Base-by-base conservation (phyloP, 35 echinoderm and acorn worm genomes). In the Stichopus chloronotus region DNA sequence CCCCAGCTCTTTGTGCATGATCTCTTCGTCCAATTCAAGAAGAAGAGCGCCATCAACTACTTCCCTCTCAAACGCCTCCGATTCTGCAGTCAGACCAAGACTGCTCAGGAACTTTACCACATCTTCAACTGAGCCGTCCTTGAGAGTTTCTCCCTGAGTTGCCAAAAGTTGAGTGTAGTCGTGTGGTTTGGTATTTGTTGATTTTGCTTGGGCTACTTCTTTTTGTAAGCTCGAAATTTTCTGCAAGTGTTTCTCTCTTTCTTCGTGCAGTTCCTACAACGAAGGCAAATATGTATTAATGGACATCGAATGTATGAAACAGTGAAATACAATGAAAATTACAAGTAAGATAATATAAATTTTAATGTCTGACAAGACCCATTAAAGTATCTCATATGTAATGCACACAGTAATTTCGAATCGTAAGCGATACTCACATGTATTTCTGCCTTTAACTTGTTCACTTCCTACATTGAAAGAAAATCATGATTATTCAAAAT, bases 21-120 rank as follows among this genome's bases (percentile, higher is more conserved):
- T 85, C 17, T 85, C 82, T 59, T 58, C 82, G 55, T 58, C 82
- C 16, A 85, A 58, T 19, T 57, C 82, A 85, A 22, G 58, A 2
- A 85, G 82, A 21, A 85, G 58, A 4, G 82, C 82, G 4, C 82
- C 82, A 58, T 85, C 82, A 23, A 85, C 22, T 5, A 7, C 20
- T 58, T 85, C 82, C 58, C 58, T 19, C 14, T 58, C 55, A 58
- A 85, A 85, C 3, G 56, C 58, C 13, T 85, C 82, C 82, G 14
- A 6, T 2, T 58, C 55, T 21, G 25, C 82, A 58, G 55, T 19
- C 55, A 85, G n/a, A 20, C 82, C 82, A 5, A 85, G 17, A 20
- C 24, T 5, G 24, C 58, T 17, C n/a, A 85, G 58, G 58, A 85
- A 85, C 12, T 85, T 58, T 85, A 12, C 13, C 1, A 85, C 58